phyloP scores from a whole-genome alignment of 2,113 vertebrate genomes.

The Rhynchomys soricoides region DNA sequence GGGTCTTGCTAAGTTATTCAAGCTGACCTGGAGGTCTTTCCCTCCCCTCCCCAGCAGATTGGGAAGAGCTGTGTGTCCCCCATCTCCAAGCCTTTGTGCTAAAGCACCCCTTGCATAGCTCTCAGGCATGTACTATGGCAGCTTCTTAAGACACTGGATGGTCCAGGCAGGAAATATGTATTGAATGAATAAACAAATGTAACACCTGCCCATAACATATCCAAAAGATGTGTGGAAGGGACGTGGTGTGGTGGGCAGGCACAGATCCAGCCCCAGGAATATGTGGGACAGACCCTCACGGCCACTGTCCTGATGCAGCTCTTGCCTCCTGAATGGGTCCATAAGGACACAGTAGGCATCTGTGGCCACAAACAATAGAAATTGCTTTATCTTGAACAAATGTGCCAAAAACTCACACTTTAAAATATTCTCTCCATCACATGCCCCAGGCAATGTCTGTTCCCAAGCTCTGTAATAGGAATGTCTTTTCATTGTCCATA shows the following conservation, averaged over 20 bases:
- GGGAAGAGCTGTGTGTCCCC: neutral
- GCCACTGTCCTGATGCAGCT: accelerated
- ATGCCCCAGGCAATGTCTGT: neutral
- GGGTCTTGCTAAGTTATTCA: neutral
- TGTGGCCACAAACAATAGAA: neutral
- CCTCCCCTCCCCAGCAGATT: neutral
- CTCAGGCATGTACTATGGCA: accelerated
- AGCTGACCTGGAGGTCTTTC: neutral
- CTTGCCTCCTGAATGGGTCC: neutral
- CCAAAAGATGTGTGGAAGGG: neutral
- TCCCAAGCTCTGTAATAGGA: neutral
- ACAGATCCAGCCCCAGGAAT: neutral
- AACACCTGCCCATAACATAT: accelerated
- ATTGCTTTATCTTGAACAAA: neutral
- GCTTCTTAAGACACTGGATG: neutral
- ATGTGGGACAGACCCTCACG: neutral
- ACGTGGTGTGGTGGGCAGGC: accelerated
- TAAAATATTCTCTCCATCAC: neutral
- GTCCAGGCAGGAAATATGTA: neutral
- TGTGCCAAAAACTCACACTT: neutral
- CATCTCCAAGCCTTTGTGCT: neutral
- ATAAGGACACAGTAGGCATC: neutral
- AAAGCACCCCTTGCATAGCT: neutral
- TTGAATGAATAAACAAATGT: neutral
- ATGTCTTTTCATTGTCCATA: neutral